A percentile compares a stretch with the other conserved stretches of the same genome.
These are phyloP conservation scores for Catharus fuscescens DNA, from an alignment of 2,113 vertebrate species.

Conservation along the genomic window DNA sequence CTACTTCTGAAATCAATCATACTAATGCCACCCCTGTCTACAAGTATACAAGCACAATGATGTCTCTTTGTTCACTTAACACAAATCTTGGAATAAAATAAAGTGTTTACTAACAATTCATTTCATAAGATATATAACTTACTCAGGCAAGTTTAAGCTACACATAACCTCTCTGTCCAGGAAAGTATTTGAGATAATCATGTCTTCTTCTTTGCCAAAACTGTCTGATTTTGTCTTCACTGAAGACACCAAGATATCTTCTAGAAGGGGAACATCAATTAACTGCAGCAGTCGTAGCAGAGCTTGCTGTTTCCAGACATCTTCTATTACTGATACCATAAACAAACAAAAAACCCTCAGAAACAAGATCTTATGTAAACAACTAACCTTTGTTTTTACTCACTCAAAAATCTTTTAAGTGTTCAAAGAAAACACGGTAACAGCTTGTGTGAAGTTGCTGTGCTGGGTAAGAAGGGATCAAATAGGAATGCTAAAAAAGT, in stretches of 20 bases:
- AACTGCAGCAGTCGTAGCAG: slow-evolving; percentile 84
- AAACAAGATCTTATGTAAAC: background rate
- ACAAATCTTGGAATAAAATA: background rate
- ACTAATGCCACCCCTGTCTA: background rate
- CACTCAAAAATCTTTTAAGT: background rate
- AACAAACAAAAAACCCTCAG: background rate
- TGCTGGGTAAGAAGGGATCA: background rate
- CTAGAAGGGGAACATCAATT: slow-evolving; percentile 83
- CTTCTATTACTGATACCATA: slow-evolving; percentile 74
- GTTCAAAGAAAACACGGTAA: background rate
- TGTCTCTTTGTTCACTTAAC: background rate
- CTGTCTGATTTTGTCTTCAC: slow-evolving; percentile 56
- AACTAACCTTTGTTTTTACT: background rate
- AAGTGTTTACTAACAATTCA: background rate
- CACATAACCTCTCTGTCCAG: slow-evolving; percentile 81
- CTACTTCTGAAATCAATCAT: background rate
- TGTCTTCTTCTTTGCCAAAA: slow-evolving; percentile 73
- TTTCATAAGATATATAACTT: slow-evolving; percentile 54
- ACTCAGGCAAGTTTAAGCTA: slow-evolving; percentile 78
- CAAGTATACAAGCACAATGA: background rate
- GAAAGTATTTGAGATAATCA: slow-evolving; percentile 86
- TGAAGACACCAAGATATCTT: slow-evolving; percentile 80
- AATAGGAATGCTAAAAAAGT: background rate
- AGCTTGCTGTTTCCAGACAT: slow-evolving; percentile 86
- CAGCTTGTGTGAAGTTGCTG: background rate